These are phyloP conservation scores for Heliconius hermathena DNA, from an alignment of 1,140 invertebrate species.

Conservation along the genomic window DNA sequence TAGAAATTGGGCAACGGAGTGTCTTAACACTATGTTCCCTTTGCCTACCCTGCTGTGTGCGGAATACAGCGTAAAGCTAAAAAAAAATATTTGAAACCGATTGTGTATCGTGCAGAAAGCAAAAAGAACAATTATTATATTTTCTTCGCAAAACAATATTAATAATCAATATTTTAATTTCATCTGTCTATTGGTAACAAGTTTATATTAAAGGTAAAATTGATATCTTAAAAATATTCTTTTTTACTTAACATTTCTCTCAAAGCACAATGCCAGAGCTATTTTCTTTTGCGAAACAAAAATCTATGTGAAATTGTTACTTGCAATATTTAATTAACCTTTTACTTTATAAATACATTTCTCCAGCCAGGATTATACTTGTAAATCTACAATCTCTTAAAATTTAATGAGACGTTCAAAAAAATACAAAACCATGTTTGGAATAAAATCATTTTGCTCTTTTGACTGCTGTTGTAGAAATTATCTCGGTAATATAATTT, in stretches of 20 bases:
- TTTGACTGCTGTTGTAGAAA: conserved; percentile 37
- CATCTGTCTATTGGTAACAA: too few relatives aligned
- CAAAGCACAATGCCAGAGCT: background rate
- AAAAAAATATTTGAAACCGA: too few relatives aligned
- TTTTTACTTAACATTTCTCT: background rate
- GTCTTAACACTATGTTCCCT: too few relatives aligned
- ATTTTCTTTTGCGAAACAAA: background rate
- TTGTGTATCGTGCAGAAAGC: too few relatives aligned
- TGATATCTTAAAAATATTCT: background rate
- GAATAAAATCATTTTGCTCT: conserved; percentile 37
- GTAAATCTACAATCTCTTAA: conserved; percentile 29
- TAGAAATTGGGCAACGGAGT: too few relatives aligned
- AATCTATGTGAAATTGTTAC: background rate
- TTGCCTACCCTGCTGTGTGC: too few relatives aligned
- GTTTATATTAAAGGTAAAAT: too few relatives aligned
- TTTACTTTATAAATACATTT: conserved; percentile 26
- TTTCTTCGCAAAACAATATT: too few relatives aligned
- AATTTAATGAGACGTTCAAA: conserved; percentile 30
- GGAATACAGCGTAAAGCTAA: too few relatives aligned
- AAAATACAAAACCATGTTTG: conserved; percentile 31
- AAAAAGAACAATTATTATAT: too few relatives aligned
- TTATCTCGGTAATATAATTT: conserved; percentile 43
- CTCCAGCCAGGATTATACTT: conserved; percentile 20
- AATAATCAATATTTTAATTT: too few relatives aligned
- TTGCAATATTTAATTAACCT: conserved; percentile 15